Percentiles rank a stretch among this genome's conserved stretches.
phyloP scores from a whole-genome alignment of 2,888 invertebrate species.

The Criorhina ranunculi region DNA sequence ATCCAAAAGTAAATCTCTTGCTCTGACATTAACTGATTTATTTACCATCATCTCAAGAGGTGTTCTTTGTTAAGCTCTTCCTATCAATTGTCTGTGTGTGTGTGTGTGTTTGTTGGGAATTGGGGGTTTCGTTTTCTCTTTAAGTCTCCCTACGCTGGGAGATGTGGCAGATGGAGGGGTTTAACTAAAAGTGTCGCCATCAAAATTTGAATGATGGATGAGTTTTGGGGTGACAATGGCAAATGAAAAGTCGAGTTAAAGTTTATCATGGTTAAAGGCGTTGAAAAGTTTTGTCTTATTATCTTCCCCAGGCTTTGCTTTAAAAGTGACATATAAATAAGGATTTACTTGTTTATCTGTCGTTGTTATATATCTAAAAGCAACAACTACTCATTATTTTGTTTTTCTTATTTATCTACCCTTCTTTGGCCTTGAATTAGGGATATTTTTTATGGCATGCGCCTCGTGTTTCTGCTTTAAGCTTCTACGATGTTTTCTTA shows the following conservation, averaged over 20 bases:
- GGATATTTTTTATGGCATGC: too few species aligned
- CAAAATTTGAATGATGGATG: constrained; percentile 22
- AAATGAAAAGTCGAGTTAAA: constrained; percentile 3
- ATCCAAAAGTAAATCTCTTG: constrained; percentile 12
- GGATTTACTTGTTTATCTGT: constrained; percentile 8
- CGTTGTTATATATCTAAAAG: too few species aligned
- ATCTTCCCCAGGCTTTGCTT: background rate
- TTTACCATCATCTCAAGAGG: constrained; percentile 17
- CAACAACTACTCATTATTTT: too few species aligned
- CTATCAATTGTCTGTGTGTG: background rate
- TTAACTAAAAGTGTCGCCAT: background rate
- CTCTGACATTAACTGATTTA: constrained; percentile 28
- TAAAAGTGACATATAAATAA: background rate
- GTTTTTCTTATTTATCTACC: too few species aligned
- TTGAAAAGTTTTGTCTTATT: background rate
- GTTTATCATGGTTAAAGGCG: constrained; percentile 15
- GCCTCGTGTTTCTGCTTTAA: too few species aligned
- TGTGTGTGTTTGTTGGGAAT: background rate
- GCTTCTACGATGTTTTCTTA: too few species aligned
- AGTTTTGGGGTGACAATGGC: constrained; percentile 17
- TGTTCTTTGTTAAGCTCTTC: constrained; percentile 15
- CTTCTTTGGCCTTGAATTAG: too few species aligned
- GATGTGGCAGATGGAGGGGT: background rate
- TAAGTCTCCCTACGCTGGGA: background rate
- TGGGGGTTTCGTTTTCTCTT: too few species aligned